Percentiles rank a stretch among this genome's conserved stretches.
Evolutionary conservation across 2,113 vertebrate genomes (phyloP).

Genomic region (Oxyura jamaicensis): DNA sequence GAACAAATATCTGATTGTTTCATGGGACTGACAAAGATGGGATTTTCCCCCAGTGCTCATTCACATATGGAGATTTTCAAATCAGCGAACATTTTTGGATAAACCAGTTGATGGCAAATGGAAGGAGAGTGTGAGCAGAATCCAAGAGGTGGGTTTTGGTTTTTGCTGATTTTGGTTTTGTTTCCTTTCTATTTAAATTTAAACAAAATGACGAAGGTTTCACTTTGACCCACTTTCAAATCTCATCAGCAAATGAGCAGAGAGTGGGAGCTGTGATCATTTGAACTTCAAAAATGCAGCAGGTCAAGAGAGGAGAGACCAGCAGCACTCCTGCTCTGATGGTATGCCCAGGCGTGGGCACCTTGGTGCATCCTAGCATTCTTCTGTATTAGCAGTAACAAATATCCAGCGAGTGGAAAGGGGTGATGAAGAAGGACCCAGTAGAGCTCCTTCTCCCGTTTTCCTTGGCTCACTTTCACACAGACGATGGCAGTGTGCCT

Average conservation of each 20-base stretch:
- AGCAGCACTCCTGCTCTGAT: neutral
- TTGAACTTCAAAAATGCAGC: neutral
- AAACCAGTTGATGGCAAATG: neutral
- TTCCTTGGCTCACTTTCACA: neutral
- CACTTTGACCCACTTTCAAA: neutral
- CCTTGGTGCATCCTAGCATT: neutral
- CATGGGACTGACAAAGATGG: neutral
- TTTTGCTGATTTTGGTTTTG: rapidly evolving
- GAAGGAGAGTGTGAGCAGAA: neutral
- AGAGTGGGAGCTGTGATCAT: neutral
- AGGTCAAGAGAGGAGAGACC: neutral
- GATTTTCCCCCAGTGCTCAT: neutral
- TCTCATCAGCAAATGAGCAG: neutral
- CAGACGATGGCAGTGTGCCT: rapidly evolving
- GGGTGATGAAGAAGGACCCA: neutral
- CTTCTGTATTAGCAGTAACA: neutral
- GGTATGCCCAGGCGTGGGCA: neutral
- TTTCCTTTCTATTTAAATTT: neutral
- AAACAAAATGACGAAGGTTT: neutral
- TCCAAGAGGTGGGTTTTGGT: neutral
- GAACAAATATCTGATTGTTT: neutral
- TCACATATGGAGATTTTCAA: neutral
- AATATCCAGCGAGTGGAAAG: neutral
- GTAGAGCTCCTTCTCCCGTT: rapidly evolving
- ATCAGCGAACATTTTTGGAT: neutral